Conservation (phyloP, 2,888 invertebrate genomes). For the Diarsia rubi region DNA sequence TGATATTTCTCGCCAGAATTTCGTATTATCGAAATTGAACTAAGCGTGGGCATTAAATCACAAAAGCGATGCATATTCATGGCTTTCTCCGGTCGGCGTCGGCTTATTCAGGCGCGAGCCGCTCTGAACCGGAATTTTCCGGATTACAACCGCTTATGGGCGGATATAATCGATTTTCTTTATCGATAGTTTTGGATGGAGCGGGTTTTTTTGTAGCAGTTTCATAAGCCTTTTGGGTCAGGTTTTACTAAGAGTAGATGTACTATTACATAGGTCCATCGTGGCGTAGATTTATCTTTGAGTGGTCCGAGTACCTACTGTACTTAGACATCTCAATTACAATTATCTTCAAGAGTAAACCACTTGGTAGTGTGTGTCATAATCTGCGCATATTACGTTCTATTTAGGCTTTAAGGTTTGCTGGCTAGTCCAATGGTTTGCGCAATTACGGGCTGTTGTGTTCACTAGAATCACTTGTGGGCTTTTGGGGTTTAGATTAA, state of each 20-base stretch:
- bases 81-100: constrained; percentile 54
- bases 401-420: constrained; percentile 13
- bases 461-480: too few relatives aligned
- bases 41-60: constrained; percentile 66
- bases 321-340: constrained; percentile 5
- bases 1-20: constrained; percentile 53
- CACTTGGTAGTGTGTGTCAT: constrained; percentile 21
- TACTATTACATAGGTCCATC: constrained; percentile 9
- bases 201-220: constrained; percentile 53
- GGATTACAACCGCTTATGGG: constrained; percentile 67
- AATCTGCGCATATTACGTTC: constrained; percentile 16
- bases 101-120: constrained; percentile 61
- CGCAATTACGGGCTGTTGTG: background rate
- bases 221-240: constrained; percentile 52
- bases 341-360: constrained; percentile 34
- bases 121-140: constrained; percentile 64
- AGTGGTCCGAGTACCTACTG: background rate
- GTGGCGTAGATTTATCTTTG: constrained; percentile 25
- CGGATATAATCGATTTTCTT: constrained; percentile 68
- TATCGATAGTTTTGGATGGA: constrained; percentile 66
- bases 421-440: background rate
- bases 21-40: constrained; percentile 58
- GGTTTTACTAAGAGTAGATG: constrained; percentile 43
- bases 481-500: too few relatives aligned
- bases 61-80: constrained; percentile 70